phyloP scores from a whole-genome alignment of 2,113 vertebrate genomes.

The Ursus arctos region DNA sequence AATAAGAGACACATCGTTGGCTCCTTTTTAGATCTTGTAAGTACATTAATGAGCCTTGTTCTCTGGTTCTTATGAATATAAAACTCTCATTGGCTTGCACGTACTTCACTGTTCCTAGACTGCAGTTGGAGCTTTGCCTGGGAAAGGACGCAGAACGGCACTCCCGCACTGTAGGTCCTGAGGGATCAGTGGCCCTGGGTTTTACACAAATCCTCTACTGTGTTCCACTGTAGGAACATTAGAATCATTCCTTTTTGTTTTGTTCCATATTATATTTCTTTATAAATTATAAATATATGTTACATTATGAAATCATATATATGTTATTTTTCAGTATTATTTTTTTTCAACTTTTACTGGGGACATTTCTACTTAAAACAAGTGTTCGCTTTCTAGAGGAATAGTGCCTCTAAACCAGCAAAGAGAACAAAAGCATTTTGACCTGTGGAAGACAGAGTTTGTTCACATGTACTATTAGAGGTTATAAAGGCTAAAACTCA shows the following conservation, averaged over 20 bases:
- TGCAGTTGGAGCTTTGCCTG: background rate
- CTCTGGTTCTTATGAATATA: conserved; percentile 46
- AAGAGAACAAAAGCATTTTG: background rate
- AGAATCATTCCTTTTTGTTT: background rate
- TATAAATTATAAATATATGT: background rate
- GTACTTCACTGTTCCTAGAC: background rate
- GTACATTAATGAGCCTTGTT: conserved; percentile 69
- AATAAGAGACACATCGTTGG: conserved; percentile 50
- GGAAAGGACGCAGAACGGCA: background rate
- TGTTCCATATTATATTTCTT: background rate
- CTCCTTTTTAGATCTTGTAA: conserved; percentile 60
- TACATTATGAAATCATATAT: background rate
- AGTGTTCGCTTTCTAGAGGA: background rate
- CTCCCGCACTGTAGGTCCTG: background rate
- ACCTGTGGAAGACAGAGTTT: background rate
- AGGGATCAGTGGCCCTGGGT: accelerated
- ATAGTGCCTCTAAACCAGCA: background rate
- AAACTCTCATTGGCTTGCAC: conserved; percentile 1
- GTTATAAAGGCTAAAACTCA: background rate
- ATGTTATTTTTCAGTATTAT: background rate
- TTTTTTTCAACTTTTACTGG: background rate
- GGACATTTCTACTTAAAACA: background rate
- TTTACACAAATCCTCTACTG: background rate
- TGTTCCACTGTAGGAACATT: background rate
- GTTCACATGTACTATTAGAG: background rate